Evolutionary conservation across 1,140 invertebrate species (phyloP), one percentile per base, ranked within the genome.

Genomic region (Cydia splendana): DNA sequence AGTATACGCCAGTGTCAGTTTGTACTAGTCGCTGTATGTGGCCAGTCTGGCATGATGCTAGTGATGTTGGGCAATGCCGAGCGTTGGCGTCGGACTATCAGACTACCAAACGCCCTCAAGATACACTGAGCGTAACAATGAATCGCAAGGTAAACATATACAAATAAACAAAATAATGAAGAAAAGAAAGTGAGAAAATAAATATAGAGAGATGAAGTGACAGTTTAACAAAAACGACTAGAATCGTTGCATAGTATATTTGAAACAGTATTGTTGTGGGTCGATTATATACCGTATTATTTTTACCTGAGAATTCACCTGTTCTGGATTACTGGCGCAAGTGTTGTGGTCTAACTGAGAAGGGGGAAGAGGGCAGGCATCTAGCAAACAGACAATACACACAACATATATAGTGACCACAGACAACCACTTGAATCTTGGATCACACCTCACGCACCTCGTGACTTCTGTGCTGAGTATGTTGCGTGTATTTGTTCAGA

Each of bases 321-420:
- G 93, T 93, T 94, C 93, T 93, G 91, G 93, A 93, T 92, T 93
- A 93, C 93, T 94, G 92, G 93, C 93, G 91, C 89, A 93, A 93
- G 93, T 94, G 94, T 93, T 94, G 94, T 94, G 94, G 94, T 95
- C 94, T 95, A 95, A 95, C 94, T 94, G 94, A 95, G 94, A 95
- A 94, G 93, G 93, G 94, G 94, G 94, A 94, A 94, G 94, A 94
- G 94, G 94, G 94, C 94, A 95, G 94, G 94, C 94, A 95, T 95
- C 94, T 95, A 94, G 93, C 93, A 93, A 94, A 93, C 93, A 94
- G 91, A 94, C 93, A 94, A 94, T 93, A 94, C 93, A 94, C 93
- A 93, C 93, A 91, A 94, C 93, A 93, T 94, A 91, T 91, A 93
- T 91, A 93, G 90, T 93, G 91, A 92, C 90, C 91, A 93, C 90